A percentile compares a stretch with the other conserved stretches of the same genome.
phyloP scores from a whole-genome alignment of 2,888 invertebrate genomes.

The Erpobdella octoculata region DNA sequence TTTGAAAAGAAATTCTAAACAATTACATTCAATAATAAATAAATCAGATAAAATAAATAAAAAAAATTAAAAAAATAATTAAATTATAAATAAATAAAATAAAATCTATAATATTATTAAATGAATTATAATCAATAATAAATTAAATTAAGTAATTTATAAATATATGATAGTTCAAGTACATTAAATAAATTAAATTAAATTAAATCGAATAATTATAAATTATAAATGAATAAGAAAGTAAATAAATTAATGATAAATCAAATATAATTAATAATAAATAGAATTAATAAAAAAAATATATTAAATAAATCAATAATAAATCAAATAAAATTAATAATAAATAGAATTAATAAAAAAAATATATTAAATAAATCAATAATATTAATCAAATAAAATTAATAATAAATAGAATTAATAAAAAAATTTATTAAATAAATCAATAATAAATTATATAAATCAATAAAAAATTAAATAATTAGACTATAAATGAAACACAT shows the following conservation, averaged over 20 bases:
- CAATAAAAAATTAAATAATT: not conserved
- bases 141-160: not conserved
- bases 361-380: no score
- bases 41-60: no score
- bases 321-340: not conserved
- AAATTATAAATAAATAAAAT: not conserved
- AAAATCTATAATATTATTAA: not conserved
- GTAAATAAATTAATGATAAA: not conserved
- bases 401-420: constrained; percentile 4
- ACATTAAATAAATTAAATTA: not conserved
- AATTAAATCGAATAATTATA: not conserved
- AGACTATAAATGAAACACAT: not conserved
- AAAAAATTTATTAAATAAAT: not conserved
- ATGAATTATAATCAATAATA: not conserved
- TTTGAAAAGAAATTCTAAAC: no score
- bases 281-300: not conserved
- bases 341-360: not conserved
- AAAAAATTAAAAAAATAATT: not conserved
- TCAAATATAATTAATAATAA: not conserved
- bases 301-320: no score
- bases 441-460: not conserved
- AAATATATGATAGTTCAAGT: not conserved
- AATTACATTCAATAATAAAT: no score
- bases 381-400: not conserved
- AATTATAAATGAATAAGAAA: not conserved